These are phyloP conservation scores for Dynastes tityus DNA, from an alignment of 2,888 invertebrate species.

Conservation along the genomic window DNA sequence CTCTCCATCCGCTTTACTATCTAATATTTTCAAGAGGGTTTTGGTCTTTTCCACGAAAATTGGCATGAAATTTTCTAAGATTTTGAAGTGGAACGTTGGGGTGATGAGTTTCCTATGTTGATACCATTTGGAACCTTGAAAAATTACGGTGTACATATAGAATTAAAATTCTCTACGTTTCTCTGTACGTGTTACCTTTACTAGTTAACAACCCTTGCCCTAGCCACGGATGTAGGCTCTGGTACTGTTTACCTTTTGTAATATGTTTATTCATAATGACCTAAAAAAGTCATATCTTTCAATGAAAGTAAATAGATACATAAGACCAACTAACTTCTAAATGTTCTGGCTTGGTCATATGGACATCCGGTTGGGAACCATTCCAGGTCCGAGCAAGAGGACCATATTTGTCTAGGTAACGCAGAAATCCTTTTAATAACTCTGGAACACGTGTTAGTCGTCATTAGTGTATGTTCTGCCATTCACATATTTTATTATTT, in stretches of 20 bases:
- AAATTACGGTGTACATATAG: not conserved
- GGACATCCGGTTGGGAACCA: conserved; percentile 15
- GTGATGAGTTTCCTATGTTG: conserved; percentile 61
- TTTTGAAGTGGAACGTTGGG: conserved; percentile 64
- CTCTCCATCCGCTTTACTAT: conserved; percentile 58
- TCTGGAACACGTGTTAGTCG: not conserved
- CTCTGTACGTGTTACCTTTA: conserved; percentile 9
- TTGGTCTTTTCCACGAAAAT: conserved; percentile 62
- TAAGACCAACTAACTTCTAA: conserved; percentile 3
- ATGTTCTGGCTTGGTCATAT: conserved; percentile 28
- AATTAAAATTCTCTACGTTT: not conserved
- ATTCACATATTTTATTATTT: not conserved
- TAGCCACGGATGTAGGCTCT: conserved; percentile 39
- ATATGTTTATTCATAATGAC: conserved; percentile 37
- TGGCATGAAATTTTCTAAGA: conserved; percentile 62
- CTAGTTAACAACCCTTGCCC: conserved; percentile 47
- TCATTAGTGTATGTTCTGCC: not conserved
- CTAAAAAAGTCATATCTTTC: not conserved
- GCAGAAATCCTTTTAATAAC: not conserved
- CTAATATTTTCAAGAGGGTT: conserved; percentile 56
- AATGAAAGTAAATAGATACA: not conserved
- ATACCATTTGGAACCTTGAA: conserved; percentile 58
- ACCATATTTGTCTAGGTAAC: not conserved
- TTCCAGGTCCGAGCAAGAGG: conserved; percentile 32
- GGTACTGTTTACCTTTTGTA: conserved; percentile 35